A percentile compares a stretch with the other conserved stretches of the same genome.
These are phyloP conservation scores for Drosophila pachea DNA, from an alignment of 1,140 invertebrate genomes.

Conservation along the genomic window DNA sequence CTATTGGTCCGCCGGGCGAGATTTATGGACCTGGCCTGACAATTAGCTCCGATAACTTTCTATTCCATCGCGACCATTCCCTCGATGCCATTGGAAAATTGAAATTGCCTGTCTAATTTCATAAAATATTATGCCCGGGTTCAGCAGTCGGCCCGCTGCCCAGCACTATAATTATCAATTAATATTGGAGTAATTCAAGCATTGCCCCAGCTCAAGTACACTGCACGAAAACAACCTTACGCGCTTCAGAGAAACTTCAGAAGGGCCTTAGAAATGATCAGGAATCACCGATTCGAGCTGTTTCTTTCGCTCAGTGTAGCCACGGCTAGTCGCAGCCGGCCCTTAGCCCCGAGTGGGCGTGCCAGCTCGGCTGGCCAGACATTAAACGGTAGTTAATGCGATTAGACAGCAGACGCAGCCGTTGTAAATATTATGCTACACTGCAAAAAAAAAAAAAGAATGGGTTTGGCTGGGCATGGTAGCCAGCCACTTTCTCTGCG, in stretches of 20 bases:
- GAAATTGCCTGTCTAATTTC: constrained; percentile 73
- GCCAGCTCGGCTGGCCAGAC: constrained; percentile 37
- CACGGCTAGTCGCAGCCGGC: constrained; percentile 13
- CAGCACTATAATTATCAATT: constrained; percentile 60
- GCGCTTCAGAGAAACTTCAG: too few species aligned
- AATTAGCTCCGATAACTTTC: constrained; percentile 70
- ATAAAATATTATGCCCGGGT: constrained; percentile 59
- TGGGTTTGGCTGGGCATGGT: neutral
- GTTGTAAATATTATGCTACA: constrained; percentile 46
- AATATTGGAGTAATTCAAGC: constrained; percentile 55
- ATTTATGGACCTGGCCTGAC: constrained; percentile 64
- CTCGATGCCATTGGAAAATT: constrained; percentile 45
- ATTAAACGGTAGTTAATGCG: constrained; percentile 72
- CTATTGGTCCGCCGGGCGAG: constrained; percentile 44
- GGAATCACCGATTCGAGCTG: too few species aligned
- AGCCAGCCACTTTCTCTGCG: constrained; percentile 34
- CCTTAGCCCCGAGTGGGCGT: constrained; percentile 27
- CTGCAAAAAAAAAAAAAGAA: neutral
- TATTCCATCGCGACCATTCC: constrained; percentile 21
- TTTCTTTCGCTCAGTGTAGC: too few species aligned
- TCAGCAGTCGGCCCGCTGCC: constrained; percentile 25
- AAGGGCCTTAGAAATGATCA: too few species aligned
- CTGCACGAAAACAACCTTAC: constrained; percentile 1
- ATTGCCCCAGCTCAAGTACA: constrained; percentile 28
- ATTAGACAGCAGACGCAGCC: constrained; percentile 42